phyloP scores from a whole-genome alignment of 2,888 invertebrate genomes.

The Molorchus minor region DNA sequence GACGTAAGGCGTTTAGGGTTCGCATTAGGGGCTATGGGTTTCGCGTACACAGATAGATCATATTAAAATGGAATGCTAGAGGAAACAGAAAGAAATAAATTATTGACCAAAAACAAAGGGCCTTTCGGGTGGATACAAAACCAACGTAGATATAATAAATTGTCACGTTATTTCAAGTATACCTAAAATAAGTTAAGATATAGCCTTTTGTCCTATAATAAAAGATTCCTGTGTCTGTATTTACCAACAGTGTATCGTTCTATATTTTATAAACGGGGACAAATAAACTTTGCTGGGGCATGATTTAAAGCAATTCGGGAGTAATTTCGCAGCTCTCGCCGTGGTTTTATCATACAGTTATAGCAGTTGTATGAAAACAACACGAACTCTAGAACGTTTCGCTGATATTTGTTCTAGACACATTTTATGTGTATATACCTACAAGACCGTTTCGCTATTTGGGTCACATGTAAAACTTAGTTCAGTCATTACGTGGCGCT shows the following conservation, averaged over 20 bases:
- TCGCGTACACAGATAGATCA: background rate
- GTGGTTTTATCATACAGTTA: conserved; percentile 9
- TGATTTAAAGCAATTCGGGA: conserved; percentile 10
- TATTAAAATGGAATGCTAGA: conserved; percentile 15
- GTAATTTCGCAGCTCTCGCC: background rate
- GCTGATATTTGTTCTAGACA: background rate
- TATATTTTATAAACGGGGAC: conserved; percentile 19
- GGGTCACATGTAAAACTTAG: background rate
- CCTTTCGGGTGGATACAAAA: conserved; percentile 18
- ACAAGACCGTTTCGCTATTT: background rate
- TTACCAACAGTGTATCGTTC: conserved; percentile 32
- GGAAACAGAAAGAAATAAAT: conserved; percentile 28
- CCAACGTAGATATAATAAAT: conserved; percentile 32
- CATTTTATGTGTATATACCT: background rate
- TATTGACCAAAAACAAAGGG: conserved; percentile 32
- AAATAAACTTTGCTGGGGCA: conserved; percentile 8
- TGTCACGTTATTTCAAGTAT: conserved; percentile 39
- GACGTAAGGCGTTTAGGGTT: no score
- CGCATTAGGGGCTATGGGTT: background rate
- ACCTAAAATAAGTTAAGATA: conserved; percentile 32
- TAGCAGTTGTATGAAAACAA: conserved; percentile 2
- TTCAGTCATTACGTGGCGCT: background rate
- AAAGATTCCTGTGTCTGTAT: conserved; percentile 31
- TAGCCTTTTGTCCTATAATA: conserved; percentile 33
- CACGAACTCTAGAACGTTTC: background rate